Conservation (phyloP, 1,140 invertebrate species). For the Dufourea novaeangliae region DNA sequence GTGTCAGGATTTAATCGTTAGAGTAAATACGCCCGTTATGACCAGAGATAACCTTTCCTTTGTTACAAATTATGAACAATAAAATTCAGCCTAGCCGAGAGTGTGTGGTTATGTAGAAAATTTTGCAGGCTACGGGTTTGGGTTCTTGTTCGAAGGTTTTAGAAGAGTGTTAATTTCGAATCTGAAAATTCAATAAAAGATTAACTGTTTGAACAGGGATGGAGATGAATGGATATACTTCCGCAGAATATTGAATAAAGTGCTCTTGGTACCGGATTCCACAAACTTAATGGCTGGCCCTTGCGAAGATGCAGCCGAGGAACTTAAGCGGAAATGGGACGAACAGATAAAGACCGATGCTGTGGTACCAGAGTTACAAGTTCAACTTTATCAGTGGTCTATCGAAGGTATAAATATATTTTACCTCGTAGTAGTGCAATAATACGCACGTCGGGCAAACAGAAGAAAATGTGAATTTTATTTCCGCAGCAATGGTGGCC, state of each 20-base stretch:
- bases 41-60: too few relatives aligned
- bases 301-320: constrained; percentile 81
- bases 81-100: too few relatives aligned
- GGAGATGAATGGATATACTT: constrained; percentile 89
- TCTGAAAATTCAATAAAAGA: too few relatives aligned
- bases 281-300: constrained; percentile 79
- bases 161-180: too few relatives aligned
- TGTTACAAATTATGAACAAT: too few relatives aligned
- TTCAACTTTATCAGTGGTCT: constrained; percentile 88
- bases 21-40: too few relatives aligned
- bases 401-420: constrained; percentile 84
- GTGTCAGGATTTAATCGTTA: too few relatives aligned
- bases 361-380: constrained; percentile 82
- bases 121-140: too few relatives aligned
- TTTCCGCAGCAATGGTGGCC: constrained; percentile 84
- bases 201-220: constrained; percentile 84
- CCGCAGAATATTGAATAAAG: constrained; percentile 87
- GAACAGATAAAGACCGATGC: constrained; percentile 58
- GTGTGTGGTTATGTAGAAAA: too few relatives aligned
- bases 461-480: neutral
- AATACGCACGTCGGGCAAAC: neutral
- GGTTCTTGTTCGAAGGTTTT: too few relatives aligned
- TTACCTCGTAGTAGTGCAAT: neutral
- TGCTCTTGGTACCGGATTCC: constrained; percentile 84
- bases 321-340: constrained; percentile 80